Conservation (phyloP, 2,113 vertebrate genomes). For the Cyprinodon tularosa region DNA sequence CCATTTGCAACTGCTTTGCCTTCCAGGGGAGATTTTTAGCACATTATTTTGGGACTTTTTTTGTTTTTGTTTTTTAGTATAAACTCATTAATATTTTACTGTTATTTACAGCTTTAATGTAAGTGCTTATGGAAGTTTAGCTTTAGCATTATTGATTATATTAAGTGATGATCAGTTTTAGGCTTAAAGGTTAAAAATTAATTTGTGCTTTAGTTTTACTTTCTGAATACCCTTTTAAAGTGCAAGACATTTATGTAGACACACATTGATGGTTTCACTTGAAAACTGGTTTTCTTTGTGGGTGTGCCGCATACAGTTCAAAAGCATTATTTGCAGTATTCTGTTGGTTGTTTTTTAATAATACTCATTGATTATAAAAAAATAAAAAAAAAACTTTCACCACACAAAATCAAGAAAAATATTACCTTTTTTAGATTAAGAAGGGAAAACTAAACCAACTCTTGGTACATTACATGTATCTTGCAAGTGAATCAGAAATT, state of each 20-base stretch:
- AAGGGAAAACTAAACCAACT: not conserved
- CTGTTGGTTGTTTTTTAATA: not conserved
- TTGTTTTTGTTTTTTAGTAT: not conserved
- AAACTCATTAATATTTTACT: not conserved
- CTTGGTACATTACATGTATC: not conserved
- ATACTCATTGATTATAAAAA: not conserved
- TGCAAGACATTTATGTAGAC: not conserved
- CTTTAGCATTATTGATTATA: not conserved
- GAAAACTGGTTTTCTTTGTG: conserved; percentile 69
- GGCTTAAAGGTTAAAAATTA: not conserved
- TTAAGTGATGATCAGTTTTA: not conserved
- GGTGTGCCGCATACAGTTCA: conserved; percentile 50
- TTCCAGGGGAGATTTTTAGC: conserved; percentile 47
- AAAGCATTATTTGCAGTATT: conserved; percentile 37
- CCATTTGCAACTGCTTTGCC: conserved; percentile 83
- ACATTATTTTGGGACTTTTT: conserved; percentile 3
- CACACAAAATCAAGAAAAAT: not conserved
- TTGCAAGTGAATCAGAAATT: too few species aligned
- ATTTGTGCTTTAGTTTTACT: not conserved
- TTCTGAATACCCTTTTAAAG: not conserved
- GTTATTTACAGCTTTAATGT: conserved; percentile 7
- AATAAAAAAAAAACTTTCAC: too few species aligned
- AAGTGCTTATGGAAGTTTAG: conserved; percentile 1
- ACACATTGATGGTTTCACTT: not conserved
- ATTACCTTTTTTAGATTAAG: not conserved